phyloP scores from a whole-genome alignment of 2,113 vertebrate genomes.

The Ctenomys sociabilis region DNA sequence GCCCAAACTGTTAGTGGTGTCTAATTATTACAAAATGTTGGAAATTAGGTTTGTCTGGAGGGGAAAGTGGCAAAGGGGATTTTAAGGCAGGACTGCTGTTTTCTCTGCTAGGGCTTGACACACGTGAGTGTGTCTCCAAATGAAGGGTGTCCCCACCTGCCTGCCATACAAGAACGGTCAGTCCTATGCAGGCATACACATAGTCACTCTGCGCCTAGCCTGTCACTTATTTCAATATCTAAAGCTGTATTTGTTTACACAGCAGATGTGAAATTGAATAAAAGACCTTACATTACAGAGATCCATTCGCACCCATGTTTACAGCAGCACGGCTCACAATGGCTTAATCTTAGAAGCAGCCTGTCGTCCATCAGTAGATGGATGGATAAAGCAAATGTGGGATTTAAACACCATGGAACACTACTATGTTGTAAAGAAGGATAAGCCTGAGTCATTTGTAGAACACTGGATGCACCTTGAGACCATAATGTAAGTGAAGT shows the following conservation, averaged over 20 bases:
- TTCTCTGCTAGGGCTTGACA: neutral
- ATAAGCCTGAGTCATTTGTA: neutral
- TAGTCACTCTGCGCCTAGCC: too few species aligned
- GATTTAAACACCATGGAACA: neutral
- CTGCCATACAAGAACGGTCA: neutral
- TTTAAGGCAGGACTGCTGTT: neutral
- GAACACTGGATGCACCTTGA: neutral
- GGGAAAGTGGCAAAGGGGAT: neutral
- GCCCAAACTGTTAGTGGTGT: neutral
- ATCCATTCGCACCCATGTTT: neutral
- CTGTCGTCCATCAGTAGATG: neutral
- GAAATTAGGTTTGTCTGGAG: neutral
- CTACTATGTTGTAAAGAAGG: neutral
- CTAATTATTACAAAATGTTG: neutral
- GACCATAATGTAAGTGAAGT: neutral
- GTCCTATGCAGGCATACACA: neutral
- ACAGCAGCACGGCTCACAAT: neutral
- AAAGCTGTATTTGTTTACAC: neutral
- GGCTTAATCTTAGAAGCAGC: neutral
- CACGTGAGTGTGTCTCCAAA: neutral
- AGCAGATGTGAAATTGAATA: neutral
- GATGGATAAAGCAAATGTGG: neutral
- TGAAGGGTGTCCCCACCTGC: neutral
- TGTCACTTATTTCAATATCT: neutral
- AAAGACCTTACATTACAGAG: neutral